Base-by-base conservation (phyloP, 2,797 vertebrate species). In the Enteromius afrohamiltoni region DNA sequence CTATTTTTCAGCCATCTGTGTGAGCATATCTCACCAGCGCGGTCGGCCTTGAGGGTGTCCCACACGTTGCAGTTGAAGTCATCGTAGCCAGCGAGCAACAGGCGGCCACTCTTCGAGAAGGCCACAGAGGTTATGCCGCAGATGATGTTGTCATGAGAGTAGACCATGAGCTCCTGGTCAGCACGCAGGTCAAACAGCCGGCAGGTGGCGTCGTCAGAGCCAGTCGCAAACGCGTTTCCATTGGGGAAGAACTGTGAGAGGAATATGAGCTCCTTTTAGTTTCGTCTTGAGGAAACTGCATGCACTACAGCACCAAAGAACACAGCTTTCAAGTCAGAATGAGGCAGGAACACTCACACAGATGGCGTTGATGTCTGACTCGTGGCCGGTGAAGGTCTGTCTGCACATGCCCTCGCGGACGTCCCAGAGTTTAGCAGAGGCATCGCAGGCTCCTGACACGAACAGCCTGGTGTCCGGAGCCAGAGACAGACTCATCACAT, bases 1-100 rank as follows among this genome's bases (percentile, higher is more conserved):
- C 42, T 49, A 49, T 65, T 19, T 53, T 6, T 64, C 4, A 26
- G 42, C 13, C 68, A 70, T 70, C 68, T 47, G 23, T 5, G 47
- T 26, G 17, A 23, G n/a, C 5, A 7, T 13, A 11, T 26, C 88
- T 86, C 75, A 98, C 98, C 98, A 87, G 98, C 98, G 88, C 98
- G 95, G 90, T 99, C 98, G 1, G 98, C 98, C 92, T 99, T 99
- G 92, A 99, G 96, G 0, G 97, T 98, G 88, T 99, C 98, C 98
- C 98, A 99, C 88, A 99, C 98, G 0, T 99, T 99, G 93, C 98
- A 99, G 93, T 99, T 99, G 93, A 99, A 99, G 92, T 99, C 98
- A 7, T 99, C 98, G 14, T 99, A 99, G 73, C 98, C 98, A 9
- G 98, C 98, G 87, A 99, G 94, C 79, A 99, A 97, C 70, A 99